A percentile compares a stretch with the other conserved stretches of the same genome.
Evolutionary conservation across 2,113 vertebrate genomes (phyloP).

Genomic region (Delphinapterus leucas): DNA sequence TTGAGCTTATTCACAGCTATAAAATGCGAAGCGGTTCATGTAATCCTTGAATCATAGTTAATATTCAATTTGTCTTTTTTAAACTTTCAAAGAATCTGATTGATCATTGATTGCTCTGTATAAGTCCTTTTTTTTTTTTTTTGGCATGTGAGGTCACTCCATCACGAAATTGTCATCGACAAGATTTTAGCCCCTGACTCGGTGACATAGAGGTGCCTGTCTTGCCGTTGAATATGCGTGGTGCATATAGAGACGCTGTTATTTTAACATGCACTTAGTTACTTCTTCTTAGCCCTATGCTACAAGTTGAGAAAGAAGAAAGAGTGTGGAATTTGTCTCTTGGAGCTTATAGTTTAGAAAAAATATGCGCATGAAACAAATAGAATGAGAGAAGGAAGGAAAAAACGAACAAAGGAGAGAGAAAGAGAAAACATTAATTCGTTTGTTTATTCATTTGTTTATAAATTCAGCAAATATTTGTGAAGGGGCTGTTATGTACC

Average conservation of each 20-base stretch:
- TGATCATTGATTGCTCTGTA: not conserved
- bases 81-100: not conserved
- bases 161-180: not conserved
- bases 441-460: not conserved
- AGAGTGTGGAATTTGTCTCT: not conserved
- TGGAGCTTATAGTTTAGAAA: not conserved
- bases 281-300: not conserved
- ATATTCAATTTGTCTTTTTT: not conserved
- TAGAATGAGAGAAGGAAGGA: not conserved
- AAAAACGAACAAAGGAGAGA: not conserved
- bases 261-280: not conserved
- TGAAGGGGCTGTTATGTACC: not conserved
- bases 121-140: not conserved
- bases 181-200: not conserved
- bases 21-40: not conserved
- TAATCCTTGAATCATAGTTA: not conserved
- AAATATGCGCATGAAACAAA: not conserved
- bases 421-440: not conserved
- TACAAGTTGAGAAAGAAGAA: not conserved
- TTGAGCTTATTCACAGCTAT: not conserved
- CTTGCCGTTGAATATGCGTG: not conserved
- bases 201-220: not conserved
- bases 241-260: not conserved
- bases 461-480: not conserved
- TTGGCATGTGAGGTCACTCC: not conserved